Conservation (phyloP, 2,113 vertebrate genomes). For the Clarias magur region DNA sequence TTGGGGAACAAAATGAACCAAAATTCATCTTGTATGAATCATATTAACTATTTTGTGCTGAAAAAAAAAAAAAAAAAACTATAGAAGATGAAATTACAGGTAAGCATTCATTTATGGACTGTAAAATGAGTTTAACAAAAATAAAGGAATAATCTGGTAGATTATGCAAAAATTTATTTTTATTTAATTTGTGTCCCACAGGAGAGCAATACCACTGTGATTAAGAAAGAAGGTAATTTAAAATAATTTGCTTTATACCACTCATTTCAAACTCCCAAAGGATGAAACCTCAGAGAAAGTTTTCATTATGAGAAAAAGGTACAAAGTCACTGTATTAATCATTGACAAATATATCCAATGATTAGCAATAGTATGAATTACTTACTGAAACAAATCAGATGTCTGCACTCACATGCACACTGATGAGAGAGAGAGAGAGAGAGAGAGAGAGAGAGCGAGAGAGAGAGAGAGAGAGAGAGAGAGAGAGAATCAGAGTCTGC, state of each 20-base stretch:
- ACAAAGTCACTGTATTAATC: not conserved
- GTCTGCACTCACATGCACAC: not conserved
- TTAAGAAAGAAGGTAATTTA: not conserved
- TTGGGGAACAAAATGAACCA: too few relatives aligned
- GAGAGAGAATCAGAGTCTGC: too few relatives aligned
- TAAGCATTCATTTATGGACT: not conserved
- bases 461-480: not conserved
- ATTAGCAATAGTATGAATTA: not conserved
- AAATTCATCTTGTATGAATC: too few relatives aligned
- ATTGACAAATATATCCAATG: not conserved
- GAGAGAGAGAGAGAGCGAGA: not conserved
- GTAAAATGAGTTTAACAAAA: not conserved
- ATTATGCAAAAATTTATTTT: not conserved
- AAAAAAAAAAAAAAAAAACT: too few relatives aligned
- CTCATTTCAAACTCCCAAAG: too few relatives aligned
- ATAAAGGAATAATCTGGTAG: not conserved
- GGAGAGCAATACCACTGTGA: not conserved
- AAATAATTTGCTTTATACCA: not conserved
- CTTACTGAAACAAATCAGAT: conserved; percentile 19
- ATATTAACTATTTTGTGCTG: too few relatives aligned
- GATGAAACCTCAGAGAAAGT: not conserved
- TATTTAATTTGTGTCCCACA: not conserved
- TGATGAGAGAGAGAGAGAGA: not conserved
- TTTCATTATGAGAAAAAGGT: not conserved
- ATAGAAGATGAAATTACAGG: too few relatives aligned